These are phyloP conservation scores for Anoplopoma fimbria DNA, from an alignment of 2,113 vertebrate species.

Conservation along the genomic window DNA sequence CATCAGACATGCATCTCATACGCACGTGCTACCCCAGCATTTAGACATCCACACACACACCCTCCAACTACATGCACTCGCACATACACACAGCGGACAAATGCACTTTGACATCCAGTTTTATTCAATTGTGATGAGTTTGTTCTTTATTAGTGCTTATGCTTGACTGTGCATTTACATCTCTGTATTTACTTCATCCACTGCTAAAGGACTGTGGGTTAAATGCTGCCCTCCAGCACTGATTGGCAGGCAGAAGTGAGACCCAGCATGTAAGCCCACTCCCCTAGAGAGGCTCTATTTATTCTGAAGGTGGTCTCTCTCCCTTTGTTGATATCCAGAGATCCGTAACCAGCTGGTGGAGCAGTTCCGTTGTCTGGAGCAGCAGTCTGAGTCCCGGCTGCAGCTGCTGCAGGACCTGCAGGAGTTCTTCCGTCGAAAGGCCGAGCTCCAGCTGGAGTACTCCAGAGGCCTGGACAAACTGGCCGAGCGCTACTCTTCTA, in stretches of 20 bases:
- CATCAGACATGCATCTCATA: conserved; percentile 77
- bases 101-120: conserved; percentile 62
- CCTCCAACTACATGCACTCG: conserved; percentile 16
- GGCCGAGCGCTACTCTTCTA: conserved; percentile 93
- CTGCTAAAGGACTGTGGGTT: conserved; percentile 19
- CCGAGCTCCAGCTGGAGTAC: conserved; percentile 95
- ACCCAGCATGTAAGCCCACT: conserved; percentile 32
- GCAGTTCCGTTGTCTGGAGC: conserved; percentile 96
- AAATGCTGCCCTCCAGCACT: conserved; percentile 38
- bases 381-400: conserved; percentile 93
- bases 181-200: conserved; percentile 1
- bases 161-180: conserved; percentile 13
- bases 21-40: conserved; percentile 64
- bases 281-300: conserved; percentile 12
- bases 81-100: conserved; percentile 40
- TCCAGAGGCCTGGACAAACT: conserved; percentile 95
- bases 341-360: conserved; percentile 95
- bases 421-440: conserved; percentile 96
- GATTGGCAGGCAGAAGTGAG: conserved; percentile 36
- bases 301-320: conserved; percentile 42
- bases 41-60: conserved; percentile 44
- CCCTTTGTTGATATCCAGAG: conserved; percentile 80
- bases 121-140: conserved; percentile 63
- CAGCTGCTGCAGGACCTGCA: conserved; percentile 97
- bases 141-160: conserved; percentile 44